Base-by-base conservation (phyloP, 2,113 vertebrate genomes). In the Pavo muticus region DNA sequence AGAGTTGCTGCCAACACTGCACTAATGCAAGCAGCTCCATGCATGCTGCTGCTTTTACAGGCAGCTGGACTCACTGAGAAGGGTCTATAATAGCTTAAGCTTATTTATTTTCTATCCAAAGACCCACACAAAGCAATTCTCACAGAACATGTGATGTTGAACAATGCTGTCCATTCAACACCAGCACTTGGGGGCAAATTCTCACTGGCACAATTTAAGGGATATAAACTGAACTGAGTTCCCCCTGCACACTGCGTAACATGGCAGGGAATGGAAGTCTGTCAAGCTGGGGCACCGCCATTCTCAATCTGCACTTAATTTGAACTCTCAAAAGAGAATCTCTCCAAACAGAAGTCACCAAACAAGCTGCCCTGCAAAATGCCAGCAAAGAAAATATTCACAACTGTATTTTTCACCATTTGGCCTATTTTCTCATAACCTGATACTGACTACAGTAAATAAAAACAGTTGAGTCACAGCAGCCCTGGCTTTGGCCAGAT, bases 121-220 rank as follows among this genome's bases (percentile, higher is more conserved):
- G n/a, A 88, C 14, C 11, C 44, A 82, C 6, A 61, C 19, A 78
- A 65, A 44, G 40, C 48, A 45, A 12, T 2, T 40, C 29, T 37
- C 6, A 0, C 0, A 73, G 63, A 73, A 73, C 35, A 73, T 13
- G 11, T 0, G 1, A 5, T 70, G n/a, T 32, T 35, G 11, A 86
- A 80, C 54, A 61, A 10, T 20, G 63, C 3, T 61, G 24, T 25
- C 27, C 65, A 40, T 32, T 92, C 40, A 84, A 64, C 57, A 39
- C 4, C 48, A 29, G 29, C 21, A 65, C 45, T 7, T 45, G 4
- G 32, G 48, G 69, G 50, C 50, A 48, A 48, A 71, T 71, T 77
- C 42, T 70, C 17, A 59, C 17, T 1, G 2, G n/a, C 0, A 2
- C 9, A 56, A 50, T 47, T 42, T 42, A 87, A 87, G 84, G 47